These are phyloP conservation scores for Microtus montanus DNA, from an alignment of 2,113 vertebrate genomes.

Conservation along the genomic window DNA sequence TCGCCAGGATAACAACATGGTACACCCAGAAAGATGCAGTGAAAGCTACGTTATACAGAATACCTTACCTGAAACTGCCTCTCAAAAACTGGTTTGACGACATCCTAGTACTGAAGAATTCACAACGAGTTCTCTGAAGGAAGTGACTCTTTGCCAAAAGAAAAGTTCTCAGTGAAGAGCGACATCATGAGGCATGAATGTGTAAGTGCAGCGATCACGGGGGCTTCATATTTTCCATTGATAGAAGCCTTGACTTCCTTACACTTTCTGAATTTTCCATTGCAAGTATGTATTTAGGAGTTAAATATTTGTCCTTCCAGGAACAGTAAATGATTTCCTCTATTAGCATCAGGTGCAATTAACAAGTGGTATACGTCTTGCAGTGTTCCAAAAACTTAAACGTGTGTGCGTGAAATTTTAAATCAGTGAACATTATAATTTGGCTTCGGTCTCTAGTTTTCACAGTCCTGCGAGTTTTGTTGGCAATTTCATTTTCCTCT, in stretches of 20 bases:
- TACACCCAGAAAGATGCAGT: not conserved
- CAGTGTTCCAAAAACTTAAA: not conserved
- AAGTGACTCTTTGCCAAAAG: not conserved
- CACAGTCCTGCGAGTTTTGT: not conserved
- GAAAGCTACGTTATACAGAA: not conserved
- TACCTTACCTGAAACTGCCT: constrained; percentile 25
- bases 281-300: not conserved
- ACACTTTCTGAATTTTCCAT: constrained; percentile 16
- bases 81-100: not conserved
- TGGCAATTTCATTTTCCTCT: not conserved
- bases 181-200: constrained; percentile 76
- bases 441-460: not conserved
- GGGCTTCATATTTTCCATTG: not conserved
- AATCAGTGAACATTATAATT: not conserved
- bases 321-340: constrained; percentile 31
- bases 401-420: not conserved
- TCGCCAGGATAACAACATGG: constrained; percentile 60
- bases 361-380: not conserved
- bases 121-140: constrained; percentile 23
- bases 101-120: not conserved
- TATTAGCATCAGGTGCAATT: not conserved
- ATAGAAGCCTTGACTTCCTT: not conserved
- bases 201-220: constrained; percentile 65
- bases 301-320: constrained; percentile 20
- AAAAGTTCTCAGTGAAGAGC: constrained; percentile 74